A percentile compares a stretch with the other conserved stretches of the same genome.
Evolutionary conservation across 2,888 invertebrate genomes (phyloP).

Genomic region (Heliconius hortense): DNA sequence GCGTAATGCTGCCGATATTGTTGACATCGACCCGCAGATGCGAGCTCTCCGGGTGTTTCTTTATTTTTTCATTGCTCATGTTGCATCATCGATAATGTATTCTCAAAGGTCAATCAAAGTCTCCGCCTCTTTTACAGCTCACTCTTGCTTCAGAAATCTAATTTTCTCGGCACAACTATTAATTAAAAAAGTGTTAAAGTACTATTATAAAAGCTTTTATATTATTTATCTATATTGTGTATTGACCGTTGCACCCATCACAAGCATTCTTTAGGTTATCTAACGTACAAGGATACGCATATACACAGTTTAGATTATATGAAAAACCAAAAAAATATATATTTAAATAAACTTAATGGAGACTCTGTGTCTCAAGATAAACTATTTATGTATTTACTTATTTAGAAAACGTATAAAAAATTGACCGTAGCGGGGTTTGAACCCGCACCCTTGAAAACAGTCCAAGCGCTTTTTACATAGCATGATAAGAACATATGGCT

Average conservation of each 20-base stretch:
- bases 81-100: background rate
- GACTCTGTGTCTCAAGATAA: background rate
- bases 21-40: too few species aligned
- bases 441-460: too few species aligned
- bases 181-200: too few species aligned
- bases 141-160: background rate
- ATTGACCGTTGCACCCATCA: background rate
- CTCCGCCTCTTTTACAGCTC: background rate
- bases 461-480: too few species aligned
- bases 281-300: constrained; percentile 8
- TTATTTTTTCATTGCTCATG: too few species aligned
- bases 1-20: too few species aligned
- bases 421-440: too few species aligned
- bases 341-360: background rate
- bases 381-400: background rate
- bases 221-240: background rate
- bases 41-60: too few species aligned
- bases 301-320: constrained; percentile 12
- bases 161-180: background rate
- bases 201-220: background rate
- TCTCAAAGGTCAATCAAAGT: background rate
- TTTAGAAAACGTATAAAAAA: too few species aligned
- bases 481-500: too few species aligned
- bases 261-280: constrained; percentile 3
- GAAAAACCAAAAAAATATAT: constrained; percentile 5